A percentile compares a stretch with the other conserved stretches of the same genome.
Conservation (phyloP, 1,140 invertebrate genomes). For the Uloborus diversus region DNA sequence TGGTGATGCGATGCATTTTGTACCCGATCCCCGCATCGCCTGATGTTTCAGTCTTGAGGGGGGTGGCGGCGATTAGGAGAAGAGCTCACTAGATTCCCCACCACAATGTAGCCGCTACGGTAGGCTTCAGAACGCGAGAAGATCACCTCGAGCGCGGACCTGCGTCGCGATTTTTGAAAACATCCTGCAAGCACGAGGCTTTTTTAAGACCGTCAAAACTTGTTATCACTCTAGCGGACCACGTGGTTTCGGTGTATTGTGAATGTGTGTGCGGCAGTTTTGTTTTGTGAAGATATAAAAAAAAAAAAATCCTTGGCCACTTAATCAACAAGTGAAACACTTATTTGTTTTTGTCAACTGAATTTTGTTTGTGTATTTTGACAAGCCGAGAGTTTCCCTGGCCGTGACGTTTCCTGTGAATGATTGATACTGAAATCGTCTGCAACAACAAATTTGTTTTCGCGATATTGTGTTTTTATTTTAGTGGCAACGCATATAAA, state of each 20-base stretch:
- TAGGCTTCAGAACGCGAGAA: conserved; percentile 14
- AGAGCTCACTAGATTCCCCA: conserved; percentile 37
- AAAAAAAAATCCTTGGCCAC: too few relatives aligned
- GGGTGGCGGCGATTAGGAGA: conserved; percentile 29
- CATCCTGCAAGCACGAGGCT: not conserved
- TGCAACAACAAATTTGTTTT: too few relatives aligned
- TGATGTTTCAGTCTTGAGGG: conserved; percentile 28
- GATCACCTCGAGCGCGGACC: not conserved
- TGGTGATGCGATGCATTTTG: not conserved
- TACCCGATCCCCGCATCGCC: not conserved
- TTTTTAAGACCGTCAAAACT: not conserved
- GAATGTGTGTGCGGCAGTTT: not conserved
- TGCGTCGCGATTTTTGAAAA: conserved; percentile 8
- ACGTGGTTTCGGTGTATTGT: not conserved
- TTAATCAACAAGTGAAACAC: not conserved
- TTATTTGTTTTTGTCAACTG: not conserved
- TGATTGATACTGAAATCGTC: not conserved
- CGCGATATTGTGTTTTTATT: too few relatives aligned
- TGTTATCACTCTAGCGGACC: not conserved
- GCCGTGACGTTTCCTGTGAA: not conserved
- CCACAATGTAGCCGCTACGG: conserved; percentile 45
- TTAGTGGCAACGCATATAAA: too few relatives aligned
- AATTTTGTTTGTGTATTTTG: not conserved
- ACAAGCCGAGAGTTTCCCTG: not conserved
- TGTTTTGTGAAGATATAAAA: not conserved